Percentiles rank a stretch among this genome's conserved stretches.
Conservation (phyloP, 2,113 vertebrate genomes). For the Bambusicola thoracicus region DNA sequence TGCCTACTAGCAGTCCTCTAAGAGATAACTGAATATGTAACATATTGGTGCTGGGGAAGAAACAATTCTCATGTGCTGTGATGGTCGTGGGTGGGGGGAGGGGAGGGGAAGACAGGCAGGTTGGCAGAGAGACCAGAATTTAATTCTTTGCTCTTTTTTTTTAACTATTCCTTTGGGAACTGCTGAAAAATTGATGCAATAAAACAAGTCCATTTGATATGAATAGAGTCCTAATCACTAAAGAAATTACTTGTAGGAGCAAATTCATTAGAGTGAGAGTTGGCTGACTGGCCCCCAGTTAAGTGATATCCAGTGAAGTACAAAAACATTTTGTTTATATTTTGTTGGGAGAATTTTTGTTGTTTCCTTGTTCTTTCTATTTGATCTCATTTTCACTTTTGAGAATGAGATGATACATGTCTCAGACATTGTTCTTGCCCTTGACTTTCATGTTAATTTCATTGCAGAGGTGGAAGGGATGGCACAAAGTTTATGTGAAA, state of each 20-base stretch:
- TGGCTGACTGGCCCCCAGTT: background rate
- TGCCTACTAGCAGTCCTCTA: background rate
- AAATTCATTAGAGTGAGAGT: background rate
- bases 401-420: background rate
- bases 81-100: background rate
- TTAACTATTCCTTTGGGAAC: background rate
- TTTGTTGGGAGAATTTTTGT: background rate
- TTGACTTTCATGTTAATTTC: background rate
- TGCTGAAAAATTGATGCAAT: conserved; percentile 31
- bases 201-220: conserved; percentile 10
- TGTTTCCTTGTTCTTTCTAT: conserved; percentile 1
- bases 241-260: conserved; percentile 13
- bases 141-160: background rate
- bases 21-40: background rate
- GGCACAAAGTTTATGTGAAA: background rate
- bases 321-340: background rate
- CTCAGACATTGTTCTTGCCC: rapidly evolving
- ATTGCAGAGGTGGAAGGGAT: background rate
- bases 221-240: background rate
- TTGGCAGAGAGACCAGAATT: background rate
- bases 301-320: conserved; percentile 7
- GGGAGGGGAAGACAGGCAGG: background rate
- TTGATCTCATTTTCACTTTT: background rate
- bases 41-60: background rate
- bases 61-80: background rate